Evolutionary conservation across 2,113 vertebrate genomes (phyloP).

Genomic region (Vicugna pacos): DNA sequence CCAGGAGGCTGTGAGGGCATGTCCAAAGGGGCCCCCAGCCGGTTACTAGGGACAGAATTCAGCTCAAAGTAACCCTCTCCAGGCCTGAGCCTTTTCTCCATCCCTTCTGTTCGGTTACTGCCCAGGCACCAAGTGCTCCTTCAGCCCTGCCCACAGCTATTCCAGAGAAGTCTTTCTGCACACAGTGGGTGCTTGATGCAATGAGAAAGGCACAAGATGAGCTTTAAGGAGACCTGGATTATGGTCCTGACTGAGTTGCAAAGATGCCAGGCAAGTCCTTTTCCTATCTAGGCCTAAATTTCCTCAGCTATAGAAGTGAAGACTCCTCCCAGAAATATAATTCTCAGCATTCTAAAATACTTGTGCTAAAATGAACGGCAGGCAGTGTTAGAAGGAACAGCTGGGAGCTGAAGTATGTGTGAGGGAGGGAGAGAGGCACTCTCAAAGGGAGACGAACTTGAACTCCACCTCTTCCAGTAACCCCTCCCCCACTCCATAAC

Average conservation of each 20-base stretch:
- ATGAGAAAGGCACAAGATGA: background rate
- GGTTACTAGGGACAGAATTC: background rate
- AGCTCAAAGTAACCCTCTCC: background rate
- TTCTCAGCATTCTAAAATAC: conserved; percentile 45
- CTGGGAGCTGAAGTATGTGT: background rate
- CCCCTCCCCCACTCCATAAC: background rate
- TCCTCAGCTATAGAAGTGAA: background rate
- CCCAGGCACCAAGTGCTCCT: background rate
- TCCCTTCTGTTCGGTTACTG: background rate
- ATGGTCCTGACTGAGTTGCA: background rate
- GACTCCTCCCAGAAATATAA: background rate
- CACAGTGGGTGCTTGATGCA: background rate
- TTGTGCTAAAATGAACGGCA: background rate
- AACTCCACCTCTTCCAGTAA: conserved; percentile 37
- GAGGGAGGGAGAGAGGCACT: background rate
- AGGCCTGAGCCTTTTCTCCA: background rate
- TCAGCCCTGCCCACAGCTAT: background rate
- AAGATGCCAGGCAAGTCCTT: background rate
- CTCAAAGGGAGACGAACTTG: background rate
- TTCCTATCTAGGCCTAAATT: conserved; percentile 17
- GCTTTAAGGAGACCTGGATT: background rate
- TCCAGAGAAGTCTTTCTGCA: background rate
- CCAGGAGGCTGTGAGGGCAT: background rate
- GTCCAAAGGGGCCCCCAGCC: background rate
- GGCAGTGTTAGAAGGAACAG: conserved; percentile 34